phyloP scores from a whole-genome alignment of 2,113 vertebrate species.

The Nicator chloris region DNA sequence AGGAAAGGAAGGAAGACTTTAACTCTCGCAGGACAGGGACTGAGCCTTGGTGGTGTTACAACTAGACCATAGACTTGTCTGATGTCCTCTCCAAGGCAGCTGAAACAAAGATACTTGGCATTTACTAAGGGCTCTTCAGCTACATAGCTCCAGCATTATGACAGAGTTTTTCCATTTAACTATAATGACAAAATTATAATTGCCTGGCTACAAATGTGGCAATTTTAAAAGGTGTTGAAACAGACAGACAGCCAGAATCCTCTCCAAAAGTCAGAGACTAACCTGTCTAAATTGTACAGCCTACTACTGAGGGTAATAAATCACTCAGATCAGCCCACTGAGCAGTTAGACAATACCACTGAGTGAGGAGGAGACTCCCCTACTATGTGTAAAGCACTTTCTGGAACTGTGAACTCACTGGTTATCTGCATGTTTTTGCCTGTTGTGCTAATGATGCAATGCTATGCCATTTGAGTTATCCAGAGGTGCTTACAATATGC shows the following conservation, averaged over 20 bases:
- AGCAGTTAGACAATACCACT: background rate
- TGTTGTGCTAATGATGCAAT: background rate
- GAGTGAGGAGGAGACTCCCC: background rate
- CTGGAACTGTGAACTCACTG: background rate
- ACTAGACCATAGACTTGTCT: background rate
- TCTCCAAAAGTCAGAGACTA: background rate
- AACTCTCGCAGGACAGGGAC: no score
- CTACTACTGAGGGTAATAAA: background rate
- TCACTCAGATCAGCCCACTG: background rate
- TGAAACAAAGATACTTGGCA: background rate
- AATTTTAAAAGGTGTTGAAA: background rate
- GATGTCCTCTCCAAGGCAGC: background rate
- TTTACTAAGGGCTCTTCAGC: background rate
- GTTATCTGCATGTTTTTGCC: background rate
- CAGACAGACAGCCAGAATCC: background rate
- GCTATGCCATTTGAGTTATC: background rate
- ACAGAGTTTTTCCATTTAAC: background rate
- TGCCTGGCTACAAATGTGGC: background rate
- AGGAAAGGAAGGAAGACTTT: background rate
- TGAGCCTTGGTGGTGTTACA: background rate
- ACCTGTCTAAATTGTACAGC: background rate
- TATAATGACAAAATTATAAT: background rate
- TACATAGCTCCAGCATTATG: background rate
- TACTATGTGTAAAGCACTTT: background rate
- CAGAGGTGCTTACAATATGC: background rate